Evolutionary conservation across 2,113 vertebrate species (phyloP).

Genomic region (Leucopsar rothschildi): DNA sequence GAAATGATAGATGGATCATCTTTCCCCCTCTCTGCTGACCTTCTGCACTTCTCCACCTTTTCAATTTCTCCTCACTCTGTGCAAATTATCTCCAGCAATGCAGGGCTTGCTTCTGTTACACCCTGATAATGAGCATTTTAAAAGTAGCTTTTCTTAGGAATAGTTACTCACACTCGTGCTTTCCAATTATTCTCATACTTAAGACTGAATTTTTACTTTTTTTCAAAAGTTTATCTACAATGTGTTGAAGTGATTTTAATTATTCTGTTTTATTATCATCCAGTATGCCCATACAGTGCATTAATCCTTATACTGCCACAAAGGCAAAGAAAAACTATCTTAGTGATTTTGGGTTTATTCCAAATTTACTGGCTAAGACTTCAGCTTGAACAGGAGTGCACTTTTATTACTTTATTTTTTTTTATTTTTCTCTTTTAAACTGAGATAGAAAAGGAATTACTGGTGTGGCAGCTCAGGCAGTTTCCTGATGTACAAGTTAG

Average conservation of each 20-base stretch:
- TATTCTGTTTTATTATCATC: conserved; percentile 62
- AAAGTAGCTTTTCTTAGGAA: conserved; percentile 16
- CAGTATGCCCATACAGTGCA: conserved; percentile 24
- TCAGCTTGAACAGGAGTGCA: conserved; percentile 41
- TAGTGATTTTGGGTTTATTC: conserved; percentile 60
- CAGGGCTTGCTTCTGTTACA: conserved; percentile 39
- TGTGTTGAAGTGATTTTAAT: conserved; percentile 67
- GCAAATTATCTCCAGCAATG: conserved; percentile 33
- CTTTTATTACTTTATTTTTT: conserved; percentile 36
- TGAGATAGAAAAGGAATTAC: conserved; percentile 47
- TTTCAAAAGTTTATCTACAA: conserved; percentile 69
- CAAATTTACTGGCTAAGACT: conserved; percentile 42
- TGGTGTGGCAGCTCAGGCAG: conserved; percentile 24
- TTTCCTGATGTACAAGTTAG: background rate
- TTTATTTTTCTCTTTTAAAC: conserved; percentile 46
- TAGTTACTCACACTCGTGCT: conserved; percentile 14
- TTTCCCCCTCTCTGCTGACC: background rate
- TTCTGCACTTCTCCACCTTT: conserved; percentile 9
- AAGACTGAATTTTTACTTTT: conserved; percentile 53
- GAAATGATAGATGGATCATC: conserved; percentile 24
- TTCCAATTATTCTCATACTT: conserved; percentile 60
- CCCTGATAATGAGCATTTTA: conserved; percentile 37
- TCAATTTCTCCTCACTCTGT: conserved; percentile 12
- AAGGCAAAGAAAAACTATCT: conserved; percentile 65
- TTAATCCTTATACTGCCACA: conserved; percentile 69